These are phyloP conservation scores for Drosophila pruinosa DNA, from an alignment of 1,140 invertebrate genomes.

Conservation along the genomic window DNA sequence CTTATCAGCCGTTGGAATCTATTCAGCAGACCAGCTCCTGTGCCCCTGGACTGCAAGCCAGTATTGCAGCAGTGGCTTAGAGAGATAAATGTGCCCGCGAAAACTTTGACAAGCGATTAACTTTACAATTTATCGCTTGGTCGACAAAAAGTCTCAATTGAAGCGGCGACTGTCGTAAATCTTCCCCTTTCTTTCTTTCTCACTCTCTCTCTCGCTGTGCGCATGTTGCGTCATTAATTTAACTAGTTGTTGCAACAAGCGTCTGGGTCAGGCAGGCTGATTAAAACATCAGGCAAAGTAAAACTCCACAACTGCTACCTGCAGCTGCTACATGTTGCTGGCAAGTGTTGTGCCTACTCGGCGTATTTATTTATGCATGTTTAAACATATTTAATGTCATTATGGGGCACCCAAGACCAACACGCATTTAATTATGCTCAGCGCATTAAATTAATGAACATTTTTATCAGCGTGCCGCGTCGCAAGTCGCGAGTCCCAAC, in stretches of 20 bases:
- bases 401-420: slow-evolving; percentile 64
- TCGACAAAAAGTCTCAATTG: slow-evolving; percentile 31
- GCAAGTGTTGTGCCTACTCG: neutral
- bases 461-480: slow-evolving; percentile 61
- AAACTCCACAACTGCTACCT: neutral
- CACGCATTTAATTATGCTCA: slow-evolving; percentile 78
- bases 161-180: slow-evolving; percentile 66
- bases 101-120: slow-evolving; percentile 80
- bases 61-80: neutral
- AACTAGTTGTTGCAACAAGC: slow-evolving; percentile 75
- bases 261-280: slow-evolving; percentile 65
- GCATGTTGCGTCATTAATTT: slow-evolving; percentile 76
- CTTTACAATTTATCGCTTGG: slow-evolving; percentile 71
- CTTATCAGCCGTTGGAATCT: slow-evolving; percentile 24
- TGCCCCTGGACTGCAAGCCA: neutral
- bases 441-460: slow-evolving; percentile 79
- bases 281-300: slow-evolving; percentile 66
- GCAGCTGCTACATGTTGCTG: neutral
- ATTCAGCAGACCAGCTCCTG: slow-evolving; percentile 13
- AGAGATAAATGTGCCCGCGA: slow-evolving; percentile 73
- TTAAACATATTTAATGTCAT: slow-evolving; percentile 82
- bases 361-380: slow-evolving; percentile 76
- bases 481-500: neutral
- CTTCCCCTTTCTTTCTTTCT: slow-evolving; percentile 11
- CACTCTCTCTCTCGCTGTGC: neutral